Evolutionary conservation across 2,888 invertebrate species (phyloP).

Genomic region (Belgica antarctica): DNA sequence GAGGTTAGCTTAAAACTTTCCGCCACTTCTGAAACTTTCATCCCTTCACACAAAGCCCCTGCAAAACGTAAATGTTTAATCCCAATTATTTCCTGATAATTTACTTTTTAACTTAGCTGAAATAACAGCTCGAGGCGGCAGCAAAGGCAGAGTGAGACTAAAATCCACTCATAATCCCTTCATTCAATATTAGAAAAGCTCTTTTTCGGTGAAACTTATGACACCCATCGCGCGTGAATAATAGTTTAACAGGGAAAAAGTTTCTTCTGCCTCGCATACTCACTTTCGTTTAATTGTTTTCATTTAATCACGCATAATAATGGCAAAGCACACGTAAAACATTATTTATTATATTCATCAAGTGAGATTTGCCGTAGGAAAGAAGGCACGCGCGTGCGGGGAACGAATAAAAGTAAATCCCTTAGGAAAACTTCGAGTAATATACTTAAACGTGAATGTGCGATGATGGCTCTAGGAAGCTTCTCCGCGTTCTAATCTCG

Average conservation of each 20-base stretch:
- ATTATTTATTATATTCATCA: conserved; percentile 36
- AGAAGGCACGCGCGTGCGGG: not conserved
- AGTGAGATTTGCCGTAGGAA: conserved; percentile 26
- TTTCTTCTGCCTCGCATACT: not conserved
- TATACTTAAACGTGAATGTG: not conserved
- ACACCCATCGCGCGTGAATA: conserved; percentile 15
- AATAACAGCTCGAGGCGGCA: conserved; percentile 33
- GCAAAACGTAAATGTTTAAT: conserved; percentile 33
- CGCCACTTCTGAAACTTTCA: too few species aligned
- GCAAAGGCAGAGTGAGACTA: too few species aligned
- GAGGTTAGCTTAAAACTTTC: too few species aligned
- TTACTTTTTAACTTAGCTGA: conserved; percentile 33
- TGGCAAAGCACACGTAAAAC: conserved; percentile 36
- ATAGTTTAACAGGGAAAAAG: conserved; percentile 8
- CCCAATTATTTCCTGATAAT: conserved; percentile 38
- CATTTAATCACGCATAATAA: conserved; percentile 41
- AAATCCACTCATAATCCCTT: conserved; percentile 32
- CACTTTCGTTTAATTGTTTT: conserved; percentile 30
- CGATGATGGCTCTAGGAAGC: not conserved
- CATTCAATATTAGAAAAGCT: conserved; percentile 38
- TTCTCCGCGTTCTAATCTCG: too few species aligned
- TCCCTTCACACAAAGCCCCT: too few species aligned
- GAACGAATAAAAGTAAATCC: not conserved
- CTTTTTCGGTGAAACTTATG: conserved; percentile 19
- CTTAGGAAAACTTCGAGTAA: not conserved